Conservation (phyloP, 2,113 vertebrate genomes). For the Sapajus apella region DNA sequence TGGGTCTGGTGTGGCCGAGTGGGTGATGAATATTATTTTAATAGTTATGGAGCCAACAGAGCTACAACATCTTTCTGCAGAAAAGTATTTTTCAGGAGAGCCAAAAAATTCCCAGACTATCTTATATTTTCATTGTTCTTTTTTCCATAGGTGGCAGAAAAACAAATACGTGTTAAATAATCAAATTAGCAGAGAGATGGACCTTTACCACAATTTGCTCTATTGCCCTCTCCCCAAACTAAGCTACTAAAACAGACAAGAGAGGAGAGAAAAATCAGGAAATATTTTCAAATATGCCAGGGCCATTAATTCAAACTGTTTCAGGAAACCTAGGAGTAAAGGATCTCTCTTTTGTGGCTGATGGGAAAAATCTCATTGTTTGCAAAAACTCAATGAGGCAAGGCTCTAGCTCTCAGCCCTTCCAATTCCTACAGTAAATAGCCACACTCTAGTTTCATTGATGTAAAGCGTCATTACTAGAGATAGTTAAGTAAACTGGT, state of each 20-base stretch:
- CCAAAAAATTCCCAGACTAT: not conserved
- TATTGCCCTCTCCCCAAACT: not conserved
- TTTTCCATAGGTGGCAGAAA: conserved; percentile 14
- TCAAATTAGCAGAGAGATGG: conserved; percentile 1
- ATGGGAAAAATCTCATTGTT: conserved; percentile 60
- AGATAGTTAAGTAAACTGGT: conserved; percentile 53
- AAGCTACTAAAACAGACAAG: conserved; percentile 4
- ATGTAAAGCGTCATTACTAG: conserved; percentile 50
- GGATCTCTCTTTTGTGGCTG: not conserved
- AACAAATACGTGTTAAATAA: conserved; percentile 18
- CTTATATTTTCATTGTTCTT: conserved; percentile 4
- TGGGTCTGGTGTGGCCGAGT: not conserved
- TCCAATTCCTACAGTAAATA: conserved; percentile 14
- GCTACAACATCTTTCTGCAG: not conserved
- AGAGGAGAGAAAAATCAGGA: not conserved
- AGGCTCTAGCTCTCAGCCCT: not conserved
- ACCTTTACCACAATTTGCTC: not conserved
- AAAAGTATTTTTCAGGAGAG: not conserved
- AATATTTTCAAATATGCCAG: not conserved
- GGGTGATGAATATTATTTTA: not conserved
- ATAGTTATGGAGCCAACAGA: not conserved
- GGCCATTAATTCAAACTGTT: conserved; percentile 26
- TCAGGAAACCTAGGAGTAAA: not conserved
- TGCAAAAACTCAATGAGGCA: conserved; percentile 54
- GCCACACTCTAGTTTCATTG: conserved; percentile 22